A percentile compares a stretch with the other conserved stretches of the same genome.
Evolutionary conservation across 2,888 invertebrate genomes (phyloP).

Genomic region (Acanthosepion lycidas): DNA sequence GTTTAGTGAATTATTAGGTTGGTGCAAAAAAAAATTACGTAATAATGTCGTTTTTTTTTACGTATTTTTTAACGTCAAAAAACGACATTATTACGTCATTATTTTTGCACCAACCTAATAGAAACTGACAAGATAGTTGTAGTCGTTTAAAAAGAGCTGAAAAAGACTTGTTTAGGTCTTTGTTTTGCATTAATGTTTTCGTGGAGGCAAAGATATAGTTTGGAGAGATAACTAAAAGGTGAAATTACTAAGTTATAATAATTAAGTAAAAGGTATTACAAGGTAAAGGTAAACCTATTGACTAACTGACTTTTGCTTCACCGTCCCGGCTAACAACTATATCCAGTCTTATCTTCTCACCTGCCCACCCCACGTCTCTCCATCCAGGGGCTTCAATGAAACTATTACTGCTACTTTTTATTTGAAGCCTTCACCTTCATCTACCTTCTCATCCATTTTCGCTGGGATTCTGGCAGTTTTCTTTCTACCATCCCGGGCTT

Average conservation of each 20-base stretch:
- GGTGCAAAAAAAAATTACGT: too few species aligned
- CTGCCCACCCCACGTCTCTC: not conserved
- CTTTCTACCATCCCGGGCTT: not conserved
- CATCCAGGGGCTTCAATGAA: not conserved
- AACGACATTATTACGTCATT: too few species aligned
- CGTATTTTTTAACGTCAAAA: too few species aligned
- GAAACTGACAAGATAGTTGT: too few species aligned
- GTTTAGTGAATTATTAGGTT: too few species aligned
- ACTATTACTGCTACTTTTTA: not conserved
- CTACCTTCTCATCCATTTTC: not conserved
- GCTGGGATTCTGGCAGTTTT: not conserved
- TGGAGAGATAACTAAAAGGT: too few species aligned
- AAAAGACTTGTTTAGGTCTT: too few species aligned
- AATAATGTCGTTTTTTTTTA: too few species aligned
- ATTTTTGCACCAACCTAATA: too few species aligned
- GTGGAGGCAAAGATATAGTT: too few species aligned
- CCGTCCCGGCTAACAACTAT: not conserved
- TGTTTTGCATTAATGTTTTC: too few species aligned
- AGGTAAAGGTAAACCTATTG: not conserved
- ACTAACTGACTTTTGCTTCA: constrained; percentile 23
- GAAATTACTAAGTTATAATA: not conserved
- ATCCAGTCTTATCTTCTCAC: not conserved
- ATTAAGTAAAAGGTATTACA: not conserved
- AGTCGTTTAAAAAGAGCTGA: too few species aligned
- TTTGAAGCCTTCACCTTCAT: not conserved